Base-by-base conservation (phyloP, 2,113 vertebrate species). In the Pseudorhombus dupliciocellatus region DNA sequence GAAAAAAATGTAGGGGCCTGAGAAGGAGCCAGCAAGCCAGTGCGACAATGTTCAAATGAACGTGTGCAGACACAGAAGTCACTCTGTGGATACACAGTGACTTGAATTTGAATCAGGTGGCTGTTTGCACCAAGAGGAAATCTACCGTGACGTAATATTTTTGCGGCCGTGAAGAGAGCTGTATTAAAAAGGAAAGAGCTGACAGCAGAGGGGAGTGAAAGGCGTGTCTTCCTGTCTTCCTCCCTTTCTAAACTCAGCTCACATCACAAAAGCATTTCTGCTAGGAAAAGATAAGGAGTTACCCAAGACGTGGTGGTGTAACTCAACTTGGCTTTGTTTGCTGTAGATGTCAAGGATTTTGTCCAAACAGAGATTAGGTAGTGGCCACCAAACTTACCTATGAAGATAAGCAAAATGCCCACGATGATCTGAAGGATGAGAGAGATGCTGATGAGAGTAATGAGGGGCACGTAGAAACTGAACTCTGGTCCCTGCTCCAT, bases 401-500 rank as follows among this genome's bases (percentile, higher is more conserved):
- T 95, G 81, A 99, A 98, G 89, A 99, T 98, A 59, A 99, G 95
- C 59, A 99, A 84, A 20, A 98, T 84, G 0, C 97, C 98, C 72
- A 99, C 97, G 0, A 93, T 0, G 7, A 99, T 68, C 69, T 99
- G 98, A 10, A 99, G 91, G 2, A 86, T 73, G 20, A 99, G 94
- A 0, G 97, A 99, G 76, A 98, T 83, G 67, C 94, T 95, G 84
- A 99, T 97, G 65, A 99, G 95, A 5, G 89, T 4, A 25, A 98
- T 93, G 7, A 99, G 92, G 0, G 95, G 94, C 3, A 87, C 0
- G 1, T 95, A 99, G 90, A 96, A 98, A 80, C 69, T 81, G 50
- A 95, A 96, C 1, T 52, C 20, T 0, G 94, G 81, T 12, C 97
- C 97, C 75, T 98, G 95, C 46, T 95, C 95, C 65, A 99, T 65